Evolutionary conservation across 1,140 invertebrate species (phyloP), one percentile per base, ranked within the genome.

Genomic region (Rhagoletis zephyria): DNA sequence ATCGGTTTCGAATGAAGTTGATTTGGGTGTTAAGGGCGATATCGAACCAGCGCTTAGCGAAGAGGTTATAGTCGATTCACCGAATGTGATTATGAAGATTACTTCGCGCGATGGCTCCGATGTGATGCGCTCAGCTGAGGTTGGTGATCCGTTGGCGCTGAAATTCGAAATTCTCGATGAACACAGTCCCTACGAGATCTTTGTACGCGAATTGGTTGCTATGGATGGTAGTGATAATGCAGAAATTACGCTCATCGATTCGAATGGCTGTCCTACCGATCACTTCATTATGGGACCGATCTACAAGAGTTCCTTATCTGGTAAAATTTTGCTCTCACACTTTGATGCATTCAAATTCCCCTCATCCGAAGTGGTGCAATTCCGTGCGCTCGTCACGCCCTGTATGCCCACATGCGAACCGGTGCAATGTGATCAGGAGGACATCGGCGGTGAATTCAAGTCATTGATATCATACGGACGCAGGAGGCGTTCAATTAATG

Each of bases 281-380:
- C 96, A 97, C 89, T 96, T 97, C 90, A 98, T 98, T 91, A 97
- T 98, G 97, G 97, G 97, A 89, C 96, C 97, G 7, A 94, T 97
- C 60, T 96, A 96, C 93, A 97, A 97, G 93, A 96, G 97, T 14
- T 94, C 95, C 40, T 93, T 95, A 87, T 95, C 95, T 42, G 96
- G 96, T 92, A 97, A 97, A 95, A 96, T 97, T 85, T 94, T 98
- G 7, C 93, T 97, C n/a, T 97, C 97, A 7, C 96, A 97, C 92
- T 98, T 98, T 93, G 97, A 98, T 92, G 98, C 98, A 10, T 98
- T 98, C 95, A 98, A 98, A 93, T 98, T 98, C 94, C 97, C 98
- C 0, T 97, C 97, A 16, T 98, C 97, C 0, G 97, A 98, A 92
- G 96, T 98, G 12, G 98, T 98, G 0, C 97, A 98, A 93, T 98